Evolutionary conservation across 2,888 invertebrate species (phyloP), one percentile per base, ranked within the genome.

Genomic region (Hydrotaea cyrtoneurina): DNA sequence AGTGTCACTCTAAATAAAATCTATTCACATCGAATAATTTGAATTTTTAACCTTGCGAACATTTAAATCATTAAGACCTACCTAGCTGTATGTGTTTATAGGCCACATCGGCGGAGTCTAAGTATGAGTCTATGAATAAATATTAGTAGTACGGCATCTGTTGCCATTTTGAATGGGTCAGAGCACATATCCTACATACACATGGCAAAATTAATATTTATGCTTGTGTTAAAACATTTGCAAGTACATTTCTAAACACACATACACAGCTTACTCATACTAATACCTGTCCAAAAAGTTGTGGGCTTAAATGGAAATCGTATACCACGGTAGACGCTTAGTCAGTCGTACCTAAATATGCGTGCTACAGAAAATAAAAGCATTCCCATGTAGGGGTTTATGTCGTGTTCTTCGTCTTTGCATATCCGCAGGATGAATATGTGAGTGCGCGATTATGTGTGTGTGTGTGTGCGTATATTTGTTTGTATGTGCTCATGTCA

Each of bases 121-220:
- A n/a, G n/a, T n/a, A n/a, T n/a, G n/a, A n/a, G n/a, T n/a, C 31
- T 31, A 31, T 7, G 2, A 31, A 31, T 31, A 4, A 31, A 31
- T 4, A 39, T 50, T 50, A 2, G n/a, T 50, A 50, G n/a, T 50
- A 50, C 8, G 13, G 50, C 53, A 55, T 55, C 31, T 57, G 36
- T 73, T 23, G 1, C 43, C 46, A 23, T 26, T 69, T 46, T 19
- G 31, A 36, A 21, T 55, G 53, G 62, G 50, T n/a, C 15, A 59
- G 55, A 66, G 39, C 72, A 84, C 81, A 13, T 39, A 36, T 36
- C 4, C 4, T 43, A 13, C 13, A 50, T n/a, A 13, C n/a, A 3
- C 39, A 79, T 82, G 79, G 80, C 79, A 74, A 75, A 86, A 86
- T 86, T 85, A 85, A 85, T 83, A 80, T 86, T 80, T 82, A 76